Evolutionary conservation across 2,888 invertebrate genomes (phyloP), one percentile per base, ranked within the genome.

Genomic region (Hemicrepidius hirtus): DNA sequence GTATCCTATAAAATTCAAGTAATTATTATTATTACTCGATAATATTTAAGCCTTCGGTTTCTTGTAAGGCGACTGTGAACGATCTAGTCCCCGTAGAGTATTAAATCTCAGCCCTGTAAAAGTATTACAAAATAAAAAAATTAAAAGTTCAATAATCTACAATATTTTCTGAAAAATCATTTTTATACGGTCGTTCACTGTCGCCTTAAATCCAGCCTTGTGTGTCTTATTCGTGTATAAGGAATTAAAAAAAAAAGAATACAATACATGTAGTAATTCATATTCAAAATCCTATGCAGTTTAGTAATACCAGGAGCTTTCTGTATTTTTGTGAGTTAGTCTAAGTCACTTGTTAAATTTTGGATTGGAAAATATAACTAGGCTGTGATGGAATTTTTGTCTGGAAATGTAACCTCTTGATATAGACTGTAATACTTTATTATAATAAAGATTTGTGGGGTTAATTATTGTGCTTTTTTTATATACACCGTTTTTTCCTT

Each of bases 321-420:
- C 35, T 63, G 62, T 69, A 63, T 55, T 44, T 60, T 64, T 35
- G 20, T 55, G 20, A 50, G 44, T 68, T 44, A 70, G 60, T 46
- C 57, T 60, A 28, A 57, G 57, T 57, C 57, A 37, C 37, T 18
- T 57, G 24, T 40, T 71, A 40, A 71, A 65, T 50, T 70, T 71
- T 20, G 69, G 72, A 74, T 75, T 74, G 74, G 67, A 73, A 24
- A 73, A 71, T 68, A 71, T 68, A 74, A 76, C 75, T 75, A 77
- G 79, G 79, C 79, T 79, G 79, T 79, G 79, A 79, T 78, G 77
- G 77, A 72, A 68, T 74, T 67, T 70, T 63, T 72, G 76, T 76
- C 73, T 76, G 69, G 57, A 60, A 65, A 70, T 73, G 68, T 74
- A 69, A 69, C 60, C 32, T 57, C 62, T 57, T 68, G 37, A 60